Percentiles rank a stretch among this genome's conserved stretches.
Evolutionary conservation across 1,140 invertebrate genomes (phyloP).

Genomic region (Rhyacophila brunnea): DNA sequence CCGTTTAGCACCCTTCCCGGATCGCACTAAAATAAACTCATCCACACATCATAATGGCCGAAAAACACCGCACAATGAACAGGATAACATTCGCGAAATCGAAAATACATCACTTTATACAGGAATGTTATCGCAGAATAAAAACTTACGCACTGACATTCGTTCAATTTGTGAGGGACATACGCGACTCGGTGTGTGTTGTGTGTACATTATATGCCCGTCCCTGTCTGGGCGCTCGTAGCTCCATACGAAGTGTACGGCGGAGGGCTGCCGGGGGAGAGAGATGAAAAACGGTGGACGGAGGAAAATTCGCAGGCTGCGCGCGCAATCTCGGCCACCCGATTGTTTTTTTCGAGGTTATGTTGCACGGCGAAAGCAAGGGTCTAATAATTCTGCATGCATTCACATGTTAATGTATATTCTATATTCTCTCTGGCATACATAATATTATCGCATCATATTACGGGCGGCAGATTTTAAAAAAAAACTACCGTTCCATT

Average conservation of each 20-base stretch:
- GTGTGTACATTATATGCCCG: slow-evolving; percentile 13
- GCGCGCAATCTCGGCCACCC: slow-evolving; percentile 12
- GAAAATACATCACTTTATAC: slow-evolving; percentile 6
- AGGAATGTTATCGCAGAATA: slow-evolving; percentile 12
- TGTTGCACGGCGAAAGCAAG: background rate
- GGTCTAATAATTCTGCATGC: too few species aligned
- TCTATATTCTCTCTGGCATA: too few species aligned
- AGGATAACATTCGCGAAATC: slow-evolving; percentile 10
- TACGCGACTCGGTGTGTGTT: slow-evolving; percentile 9
- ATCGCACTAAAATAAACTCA: slow-evolving; percentile 9
- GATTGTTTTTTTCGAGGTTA: slow-evolving; percentile 18
- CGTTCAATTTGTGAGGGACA: slow-evolving; percentile 1
- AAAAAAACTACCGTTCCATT: too few species aligned
- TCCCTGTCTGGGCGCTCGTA: slow-evolving; percentile 10
- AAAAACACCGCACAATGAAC: slow-evolving; percentile 2
- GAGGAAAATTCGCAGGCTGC: background rate
- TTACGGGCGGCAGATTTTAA: too few species aligned
- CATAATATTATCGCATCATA: too few species aligned
- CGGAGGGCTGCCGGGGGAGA: slow-evolving; percentile 1
- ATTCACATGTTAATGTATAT: too few species aligned
- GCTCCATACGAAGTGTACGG: slow-evolving; percentile 1
- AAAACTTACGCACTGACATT: slow-evolving; percentile 15
- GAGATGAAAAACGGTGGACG: slow-evolving; percentile 1
- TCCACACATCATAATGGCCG: slow-evolving; percentile 4
- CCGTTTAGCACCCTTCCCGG: too few species aligned